Evolutionary conservation across 2,113 vertebrate genomes (phyloP).

Genomic region (Gadus chalcogrammus): DNA sequence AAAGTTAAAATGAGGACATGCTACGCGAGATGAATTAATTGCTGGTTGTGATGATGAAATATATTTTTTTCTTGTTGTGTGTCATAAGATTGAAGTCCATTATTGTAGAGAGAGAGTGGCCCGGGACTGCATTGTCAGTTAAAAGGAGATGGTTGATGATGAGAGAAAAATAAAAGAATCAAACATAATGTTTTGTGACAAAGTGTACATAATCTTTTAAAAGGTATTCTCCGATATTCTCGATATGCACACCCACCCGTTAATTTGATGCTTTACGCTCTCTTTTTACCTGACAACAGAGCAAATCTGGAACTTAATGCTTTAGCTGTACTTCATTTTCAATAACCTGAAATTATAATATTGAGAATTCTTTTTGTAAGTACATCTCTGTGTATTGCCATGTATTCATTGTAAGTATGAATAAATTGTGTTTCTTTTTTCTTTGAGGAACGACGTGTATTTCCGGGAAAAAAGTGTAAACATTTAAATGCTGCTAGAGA

Average conservation of each 20-base stretch:
- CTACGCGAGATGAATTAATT: conserved; percentile 23
- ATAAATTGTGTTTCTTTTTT: conserved; percentile 66
- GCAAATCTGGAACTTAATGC: conserved; percentile 38
- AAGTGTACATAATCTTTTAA: conserved; percentile 76
- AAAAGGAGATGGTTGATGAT: conserved; percentile 41
- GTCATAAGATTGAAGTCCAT: conserved; percentile 36
- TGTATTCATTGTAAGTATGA: conserved; percentile 73
- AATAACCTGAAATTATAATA: conserved; percentile 67
- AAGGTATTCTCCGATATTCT: conserved; percentile 48
- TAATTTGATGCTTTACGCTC: conserved; percentile 30
- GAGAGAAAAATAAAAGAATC: conserved; percentile 29
- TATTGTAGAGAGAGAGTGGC: conserved; percentile 31
- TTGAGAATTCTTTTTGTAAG: conserved; percentile 68
- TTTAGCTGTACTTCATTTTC: conserved; percentile 60
- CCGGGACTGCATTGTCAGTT: conserved; percentile 49
- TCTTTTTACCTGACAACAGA: conserved; percentile 66
- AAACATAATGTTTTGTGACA: conserved; percentile 65
- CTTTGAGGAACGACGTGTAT: conserved; percentile 43
- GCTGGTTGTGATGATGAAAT: conserved; percentile 30
- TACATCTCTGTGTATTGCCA: conserved; percentile 72
- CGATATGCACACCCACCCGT: conserved; percentile 14
- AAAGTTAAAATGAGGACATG: conserved; percentile 31
- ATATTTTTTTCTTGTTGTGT: conserved; percentile 34
- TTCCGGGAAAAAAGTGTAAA: too few relatives aligned
- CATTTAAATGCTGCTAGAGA: too few relatives aligned